Base-by-base conservation (phyloP, 2,888 invertebrate genomes). In the Harmothoe impar region DNA sequence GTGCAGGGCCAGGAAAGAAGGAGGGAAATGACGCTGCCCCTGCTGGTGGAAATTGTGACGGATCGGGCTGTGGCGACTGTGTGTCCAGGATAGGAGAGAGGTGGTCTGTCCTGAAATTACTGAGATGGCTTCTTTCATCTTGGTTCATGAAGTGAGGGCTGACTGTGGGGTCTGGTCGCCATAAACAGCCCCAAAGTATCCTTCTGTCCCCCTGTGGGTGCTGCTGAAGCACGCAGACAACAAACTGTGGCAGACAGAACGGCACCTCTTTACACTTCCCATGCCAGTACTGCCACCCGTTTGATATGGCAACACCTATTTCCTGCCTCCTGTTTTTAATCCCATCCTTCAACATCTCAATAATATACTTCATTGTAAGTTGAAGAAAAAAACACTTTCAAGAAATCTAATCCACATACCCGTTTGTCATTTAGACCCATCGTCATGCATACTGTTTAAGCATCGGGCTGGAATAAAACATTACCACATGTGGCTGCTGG, bases 71-170 rank as follows among this genome's bases (percentile, higher is more conserved):
- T 15, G 23, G 29, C 72, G 72, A 12, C 62, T 62, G 62, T 62
- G 62, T n/a, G n/a, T 3, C 62, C 23, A 10, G 43, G 10, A 3
- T 43, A 43, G 43, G n/a, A 25, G 31, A 29, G 25, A 72, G 72
- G 1, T 3, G 62, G 31, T 3, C 72, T 29, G 72, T 72, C 72
- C 31, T 72, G 15, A 72, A 72, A 72, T 72, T 72, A 72, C 29
- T 15, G 72, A 72, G 72, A 72, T 72, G 72, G 72, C 31, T 72
- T 72, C 72, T 72, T 72, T 72, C 72, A 72, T 72, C 72, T 72
- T 72, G 72, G 72, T 25, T 15, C 62, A 62, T n/a, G 25, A 3
- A 25, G 29, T 3, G 72, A n/a, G 31, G 72, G 25, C n/a, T 15
- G 72, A 29, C 72, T 23, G 72, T 72, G 72, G 3, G 72, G 72